A percentile compares a stretch with the other conserved stretches of the same genome.
These are phyloP conservation scores for Aythya fuligula DNA, from an alignment of 2,797 vertebrate species.

Conservation along the genomic window DNA sequence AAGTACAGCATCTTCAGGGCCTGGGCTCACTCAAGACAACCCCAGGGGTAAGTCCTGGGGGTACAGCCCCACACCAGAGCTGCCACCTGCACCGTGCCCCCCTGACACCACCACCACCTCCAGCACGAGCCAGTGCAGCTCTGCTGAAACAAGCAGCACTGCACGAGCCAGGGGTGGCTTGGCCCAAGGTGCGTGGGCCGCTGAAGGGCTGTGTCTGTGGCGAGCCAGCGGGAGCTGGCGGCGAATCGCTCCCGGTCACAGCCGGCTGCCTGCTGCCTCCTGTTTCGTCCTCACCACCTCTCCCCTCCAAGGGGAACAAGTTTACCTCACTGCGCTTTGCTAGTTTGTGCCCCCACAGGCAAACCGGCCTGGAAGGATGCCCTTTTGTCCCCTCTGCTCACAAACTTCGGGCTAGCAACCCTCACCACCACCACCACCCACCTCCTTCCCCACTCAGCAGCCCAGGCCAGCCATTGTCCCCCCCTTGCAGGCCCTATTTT, in stretches of 20 bases:
- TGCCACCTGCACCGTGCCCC: not conserved
- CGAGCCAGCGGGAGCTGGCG: not conserved
- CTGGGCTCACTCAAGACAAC: not conserved
- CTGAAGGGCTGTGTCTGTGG: not conserved
- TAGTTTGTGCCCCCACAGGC: not conserved
- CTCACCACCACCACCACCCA: not conserved
- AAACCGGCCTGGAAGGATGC: not conserved
- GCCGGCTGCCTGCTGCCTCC: slow-evolving; percentile 37
- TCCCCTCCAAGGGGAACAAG: not conserved
- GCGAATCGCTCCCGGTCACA: not conserved
- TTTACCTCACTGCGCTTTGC: not conserved
- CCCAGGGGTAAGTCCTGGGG: not conserved
- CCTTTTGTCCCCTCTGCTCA: not conserved
- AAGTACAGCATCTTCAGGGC: not conserved
- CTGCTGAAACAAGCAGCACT: not conserved
- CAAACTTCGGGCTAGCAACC: not conserved
- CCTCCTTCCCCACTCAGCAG: not conserved
- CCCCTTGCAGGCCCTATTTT: not conserved
- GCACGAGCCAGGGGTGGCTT: not conserved
- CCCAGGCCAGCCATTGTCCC: slow-evolving; percentile 13
- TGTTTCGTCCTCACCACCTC: not conserved
- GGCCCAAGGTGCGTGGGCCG: not conserved
- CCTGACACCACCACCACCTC: not conserved
- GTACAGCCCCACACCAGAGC: not conserved
- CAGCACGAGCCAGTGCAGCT: not conserved